Evolutionary conservation across 2,113 vertebrate species (phyloP), one percentile per base, ranked within the genome.

Genomic region (Mastomys natalensis): DNA sequence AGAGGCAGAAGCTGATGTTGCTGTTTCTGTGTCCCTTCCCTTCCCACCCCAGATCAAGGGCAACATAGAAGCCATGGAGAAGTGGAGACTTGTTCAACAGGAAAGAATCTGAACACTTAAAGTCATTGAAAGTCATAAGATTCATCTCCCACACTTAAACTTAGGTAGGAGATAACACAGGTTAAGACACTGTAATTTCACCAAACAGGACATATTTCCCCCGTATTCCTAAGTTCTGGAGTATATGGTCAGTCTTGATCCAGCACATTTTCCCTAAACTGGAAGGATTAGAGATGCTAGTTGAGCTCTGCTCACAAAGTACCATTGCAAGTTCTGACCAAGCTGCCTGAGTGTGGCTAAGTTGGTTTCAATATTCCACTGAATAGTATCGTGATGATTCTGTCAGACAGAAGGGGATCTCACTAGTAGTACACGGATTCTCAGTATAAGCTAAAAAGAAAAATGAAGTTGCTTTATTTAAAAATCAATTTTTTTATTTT

Each of bases 391-490:
- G 2, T 16, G 21, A 40, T 74, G 84, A 53, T 31, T n/a, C 60
- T 12, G 89, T 85, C 15, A 87, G 40, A 37, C 51, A 87, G 48
- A 45, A 82, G 51, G 87, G 74, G 40, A 64, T 8, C 60, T 93
- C 37, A 58, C 31, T 40, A 68, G 5, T 48, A 53, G 16, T 48
- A n/a, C 6, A 40, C 29, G 15, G 81, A 90, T 78, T 22, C 10
- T 85, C 64, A 72, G 19, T 11, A 10, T 76, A n/a, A 86, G 43
- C 84, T 91, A n/a, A 87, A 90, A 53, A 40, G 92, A 87, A 87
- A 43, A n/a, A 48, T 29, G 55, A 74, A 43, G 1, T 9, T 82
- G 51, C 19, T 12, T 91, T 45, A 76, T 92, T 48, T 10, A 85
- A 95, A 90, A 76, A 60, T 31, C 6, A 70, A 43, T 76, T 72